Evolutionary conservation across 2,888 invertebrate species (phyloP).

Genomic region (Polia nebulosa): DNA sequence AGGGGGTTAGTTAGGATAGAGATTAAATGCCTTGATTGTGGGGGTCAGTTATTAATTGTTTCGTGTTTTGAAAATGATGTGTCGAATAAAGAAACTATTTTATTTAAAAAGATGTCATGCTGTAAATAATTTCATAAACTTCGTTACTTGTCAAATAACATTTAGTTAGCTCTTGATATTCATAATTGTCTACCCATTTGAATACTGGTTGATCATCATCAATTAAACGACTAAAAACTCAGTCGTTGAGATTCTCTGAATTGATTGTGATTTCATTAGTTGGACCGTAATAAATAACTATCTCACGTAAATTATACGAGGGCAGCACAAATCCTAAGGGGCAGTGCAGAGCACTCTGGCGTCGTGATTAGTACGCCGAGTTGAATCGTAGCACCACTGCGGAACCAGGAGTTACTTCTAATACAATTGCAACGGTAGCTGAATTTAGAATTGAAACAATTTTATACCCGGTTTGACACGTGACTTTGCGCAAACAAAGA

Average conservation of each 20-base stretch:
- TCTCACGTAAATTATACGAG: slow-evolving; percentile 24
- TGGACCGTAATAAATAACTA: slow-evolving; percentile 9
- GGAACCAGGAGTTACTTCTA: slow-evolving; percentile 18
- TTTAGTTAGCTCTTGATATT: too few relatives aligned
- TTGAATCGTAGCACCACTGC: slow-evolving; percentile 6
- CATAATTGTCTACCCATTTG: background rate
- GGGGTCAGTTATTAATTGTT: background rate
- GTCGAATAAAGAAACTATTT: background rate
- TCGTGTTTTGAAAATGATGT: background rate
- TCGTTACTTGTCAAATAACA: background rate
- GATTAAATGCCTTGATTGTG: background rate
- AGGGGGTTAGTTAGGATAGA: slow-evolving; percentile 28
- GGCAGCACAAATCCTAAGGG: slow-evolving; percentile 22
- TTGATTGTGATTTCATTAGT: background rate
- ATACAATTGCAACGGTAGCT: slow-evolving; percentile 22
- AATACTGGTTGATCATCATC: background rate
- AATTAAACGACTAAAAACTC: background rate
- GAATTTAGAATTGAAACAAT: slow-evolving; percentile 13
- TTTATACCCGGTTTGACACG: background rate
- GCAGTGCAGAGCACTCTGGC: background rate
- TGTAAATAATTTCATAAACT: background rate
- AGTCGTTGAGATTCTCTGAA: background rate
- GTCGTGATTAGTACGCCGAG: slow-evolving; percentile 39
- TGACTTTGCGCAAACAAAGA: background rate
- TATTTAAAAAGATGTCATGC: background rate